Percentiles rank a stretch among this genome's conserved stretches.
Conservation (phyloP, 1,140 invertebrate species). For the Drosophila mayri region DNA sequence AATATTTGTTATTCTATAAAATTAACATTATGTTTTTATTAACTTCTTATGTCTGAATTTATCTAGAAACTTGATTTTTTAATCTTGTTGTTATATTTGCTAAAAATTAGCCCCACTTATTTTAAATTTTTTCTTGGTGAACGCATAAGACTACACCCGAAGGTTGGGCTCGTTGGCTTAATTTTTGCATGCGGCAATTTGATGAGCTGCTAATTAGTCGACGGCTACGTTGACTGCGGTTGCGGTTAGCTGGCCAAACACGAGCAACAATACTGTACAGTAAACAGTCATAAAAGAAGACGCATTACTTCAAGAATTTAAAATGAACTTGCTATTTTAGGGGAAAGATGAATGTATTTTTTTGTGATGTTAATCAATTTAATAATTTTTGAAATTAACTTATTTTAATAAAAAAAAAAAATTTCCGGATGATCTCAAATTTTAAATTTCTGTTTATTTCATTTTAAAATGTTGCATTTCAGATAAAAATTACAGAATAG, state of each 20-base stretch:
- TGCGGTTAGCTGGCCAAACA: slow-evolving; percentile 55
- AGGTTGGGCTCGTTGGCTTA: slow-evolving; percentile 35
- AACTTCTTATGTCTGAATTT: not conserved
- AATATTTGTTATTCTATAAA: not conserved
- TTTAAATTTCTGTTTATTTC: not conserved
- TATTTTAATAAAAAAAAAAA: not conserved
- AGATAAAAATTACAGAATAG: no score
- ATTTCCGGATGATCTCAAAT: not conserved
- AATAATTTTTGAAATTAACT: not conserved
- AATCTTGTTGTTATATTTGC: no score
- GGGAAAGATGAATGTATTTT: not conserved
- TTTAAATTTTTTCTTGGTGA: not conserved
- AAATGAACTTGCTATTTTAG: not conserved
- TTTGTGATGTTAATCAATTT: not conserved
- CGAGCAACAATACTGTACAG: slow-evolving; percentile 40
- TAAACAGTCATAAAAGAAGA: not conserved
- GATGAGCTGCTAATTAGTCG: slow-evolving; percentile 79
- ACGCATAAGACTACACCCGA: slow-evolving; percentile 17
- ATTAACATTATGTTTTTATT: not conserved
- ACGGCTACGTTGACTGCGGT: slow-evolving; percentile 15
- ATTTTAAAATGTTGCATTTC: not conserved
- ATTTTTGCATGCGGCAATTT: slow-evolving; percentile 73
- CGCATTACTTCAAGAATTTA: not conserved
- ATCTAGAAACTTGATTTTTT: not conserved
- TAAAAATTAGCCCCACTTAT: not conserved